These are phyloP conservation scores for Oreochromis aureus DNA, from an alignment of 2,113 vertebrate species.

Conservation along the genomic window DNA sequence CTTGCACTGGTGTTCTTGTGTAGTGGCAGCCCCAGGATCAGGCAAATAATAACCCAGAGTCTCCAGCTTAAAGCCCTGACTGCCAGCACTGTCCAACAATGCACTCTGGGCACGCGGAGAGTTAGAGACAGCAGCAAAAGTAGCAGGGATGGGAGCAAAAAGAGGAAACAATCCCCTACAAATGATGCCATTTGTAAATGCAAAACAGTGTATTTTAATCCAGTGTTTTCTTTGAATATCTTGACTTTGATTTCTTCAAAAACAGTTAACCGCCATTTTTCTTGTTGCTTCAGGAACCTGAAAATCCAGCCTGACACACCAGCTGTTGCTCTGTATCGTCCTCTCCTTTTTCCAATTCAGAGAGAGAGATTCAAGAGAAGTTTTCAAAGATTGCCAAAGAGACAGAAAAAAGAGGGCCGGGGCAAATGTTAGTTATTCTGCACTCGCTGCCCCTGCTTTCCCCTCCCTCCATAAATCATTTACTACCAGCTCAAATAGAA, in stretches of 20 bases:
- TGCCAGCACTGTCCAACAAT: neutral
- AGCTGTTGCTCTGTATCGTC: neutral
- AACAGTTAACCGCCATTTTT: neutral
- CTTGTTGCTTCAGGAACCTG: neutral
- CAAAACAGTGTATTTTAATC: neutral
- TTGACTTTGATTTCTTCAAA: neutral
- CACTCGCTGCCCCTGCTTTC: neutral
- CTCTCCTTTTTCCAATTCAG: neutral
- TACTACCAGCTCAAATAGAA: conserved; percentile 8
- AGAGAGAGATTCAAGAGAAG: neutral
- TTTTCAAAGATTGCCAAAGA: neutral
- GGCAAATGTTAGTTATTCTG: neutral
- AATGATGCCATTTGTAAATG: conserved; percentile 2
- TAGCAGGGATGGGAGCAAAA: conserved; percentile 38
- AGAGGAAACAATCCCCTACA: conserved; percentile 32
- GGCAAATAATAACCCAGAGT: conserved; percentile 35
- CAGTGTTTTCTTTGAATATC: neutral
- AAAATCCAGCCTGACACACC: neutral
- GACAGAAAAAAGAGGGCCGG: neutral
- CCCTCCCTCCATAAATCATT: conserved; percentile 59
- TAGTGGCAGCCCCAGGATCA: conserved; percentile 40
- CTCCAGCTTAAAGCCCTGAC: conserved; percentile 1
- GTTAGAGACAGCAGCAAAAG: conserved; percentile 26
- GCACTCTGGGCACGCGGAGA: neutral
- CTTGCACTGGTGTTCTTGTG: neutral